Base-by-base conservation (phyloP, 2,797 vertebrate species). In the Luscinia megarhynchos region DNA sequence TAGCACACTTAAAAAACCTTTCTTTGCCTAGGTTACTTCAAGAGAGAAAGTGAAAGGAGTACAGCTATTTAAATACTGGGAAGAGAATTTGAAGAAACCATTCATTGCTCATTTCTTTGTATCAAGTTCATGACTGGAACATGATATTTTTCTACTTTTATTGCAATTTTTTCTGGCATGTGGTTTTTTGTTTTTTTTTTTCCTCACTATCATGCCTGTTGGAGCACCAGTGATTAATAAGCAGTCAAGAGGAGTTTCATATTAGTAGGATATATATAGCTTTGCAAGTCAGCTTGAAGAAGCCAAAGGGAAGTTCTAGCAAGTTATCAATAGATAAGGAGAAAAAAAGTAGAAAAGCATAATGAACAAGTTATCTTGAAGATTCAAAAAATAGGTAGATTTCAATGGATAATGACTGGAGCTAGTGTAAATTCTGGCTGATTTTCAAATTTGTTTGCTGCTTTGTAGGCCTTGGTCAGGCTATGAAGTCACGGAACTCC, bases 41-140 rank as follows among this genome's bases (percentile, higher is more conserved):
- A 54, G 63, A 94, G 10, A 38, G 69, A 92, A 82, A 53, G 14
- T 20, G 69, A 40, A 94, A 90, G 22, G 15, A 77, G n/a, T 45
- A 38, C 10, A 74, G 38, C 4, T 62, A 43, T 80, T 95, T 94
- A 64, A 46, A 20, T 73, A 19, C 10, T 4, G 12, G 26, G 7
- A 84, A 87, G 70, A 29, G 1, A n/a, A 79, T 69, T 48, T 73
- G 53, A 88, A 82, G 40, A 89, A 54, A 11, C 2, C 5, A 24
- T 67, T 89, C 7, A 32, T 32, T 59, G 24, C 2, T 81, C 46
- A 48, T 12, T 45, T 84, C 32, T 73, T 66, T 3, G 1, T 45
- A 9, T 26, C 17, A 64, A 48, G 58, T 66, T 41, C 54, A 57
- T 72, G 24, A 27, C 53, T 68, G 22, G 17, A 64, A 90, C 18